These are phyloP conservation scores for Geotrypetes seraphini DNA, from an alignment of 2,797 vertebrate species.

Conservation along the genomic window DNA sequence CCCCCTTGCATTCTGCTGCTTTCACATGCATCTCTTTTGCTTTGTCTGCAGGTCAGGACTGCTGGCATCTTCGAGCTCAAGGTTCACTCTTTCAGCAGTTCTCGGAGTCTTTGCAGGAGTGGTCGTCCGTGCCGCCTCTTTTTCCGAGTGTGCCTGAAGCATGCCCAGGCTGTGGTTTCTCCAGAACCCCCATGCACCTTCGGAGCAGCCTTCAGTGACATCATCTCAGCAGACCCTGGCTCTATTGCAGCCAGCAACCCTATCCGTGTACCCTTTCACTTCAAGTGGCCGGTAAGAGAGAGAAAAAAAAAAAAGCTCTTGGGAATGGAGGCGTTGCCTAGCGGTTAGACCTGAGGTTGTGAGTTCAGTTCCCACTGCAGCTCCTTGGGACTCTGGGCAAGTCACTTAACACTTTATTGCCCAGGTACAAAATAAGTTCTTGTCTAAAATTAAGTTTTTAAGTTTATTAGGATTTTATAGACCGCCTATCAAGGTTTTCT, in stretches of 20 bases:
- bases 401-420: no score
- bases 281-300: conserved; percentile 78
- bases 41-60: conserved; percentile 39
- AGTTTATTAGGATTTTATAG: no score
- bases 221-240: conserved; percentile 42
- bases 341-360: no score
- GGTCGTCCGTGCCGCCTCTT: conserved; percentile 62
- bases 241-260: conserved; percentile 47
- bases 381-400: no score
- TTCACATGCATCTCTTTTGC: no score
- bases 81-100: conserved; percentile 61
- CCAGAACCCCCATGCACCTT: conserved; percentile 69
- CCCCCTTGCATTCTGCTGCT: no score
- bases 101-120: conserved; percentile 36
- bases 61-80: conserved; percentile 77
- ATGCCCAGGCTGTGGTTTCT: conserved; percentile 56
- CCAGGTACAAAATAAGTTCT: no score
- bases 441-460: no score
- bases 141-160: conserved; percentile 77
- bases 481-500: no score
- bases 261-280: conserved; percentile 60
- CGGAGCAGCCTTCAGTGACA: conserved; percentile 54
- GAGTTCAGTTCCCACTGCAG: no score
- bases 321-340: no score
- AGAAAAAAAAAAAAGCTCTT: background rate